Conservation (phyloP, 2,888 invertebrate genomes). For the Melinaea marsaeus region DNA sequence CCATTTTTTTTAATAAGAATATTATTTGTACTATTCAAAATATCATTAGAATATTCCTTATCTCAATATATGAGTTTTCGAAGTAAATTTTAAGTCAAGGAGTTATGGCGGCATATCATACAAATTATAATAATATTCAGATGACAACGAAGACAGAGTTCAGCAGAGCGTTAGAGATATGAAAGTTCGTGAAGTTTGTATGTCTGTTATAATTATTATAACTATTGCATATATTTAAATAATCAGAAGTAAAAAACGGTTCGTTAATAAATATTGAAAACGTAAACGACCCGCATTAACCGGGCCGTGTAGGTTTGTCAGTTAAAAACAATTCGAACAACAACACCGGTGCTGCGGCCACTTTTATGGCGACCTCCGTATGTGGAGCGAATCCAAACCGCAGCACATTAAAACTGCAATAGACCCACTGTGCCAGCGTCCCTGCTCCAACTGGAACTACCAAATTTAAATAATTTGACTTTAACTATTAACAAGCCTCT, state of each 20-base stretch:
- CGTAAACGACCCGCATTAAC: slow-evolving; percentile 37
- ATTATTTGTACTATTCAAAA: slow-evolving; percentile 2
- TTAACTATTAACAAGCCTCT: slow-evolving; percentile 1
- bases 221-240: not conserved
- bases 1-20: slow-evolving; percentile 35
- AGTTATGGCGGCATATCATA: not conserved
- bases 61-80: not conserved
- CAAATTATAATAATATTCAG: slow-evolving; percentile 1
- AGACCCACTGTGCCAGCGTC: slow-evolving; percentile 53
- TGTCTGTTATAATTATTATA: slow-evolving; percentile 28
- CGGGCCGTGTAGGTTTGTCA: slow-evolving; percentile 52
- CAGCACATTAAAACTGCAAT: slow-evolving; percentile 63
- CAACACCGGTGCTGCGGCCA: slow-evolving; percentile 47
- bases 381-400: slow-evolving; percentile 69
- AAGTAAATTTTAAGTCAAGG: not conserved
- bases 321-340: slow-evolving; percentile 65
- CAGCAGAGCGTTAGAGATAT: not conserved
- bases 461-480: slow-evolving; percentile 32
- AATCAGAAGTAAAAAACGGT: not conserved
- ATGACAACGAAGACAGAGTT: not conserved
- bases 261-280: not conserved
- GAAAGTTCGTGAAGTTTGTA: not conserved
- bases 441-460: slow-evolving; percentile 47
- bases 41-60: not conserved
- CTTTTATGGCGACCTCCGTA: slow-evolving; percentile 62